Percentiles rank a stretch among this genome's conserved stretches.
Evolutionary conservation across 2,888 invertebrate genomes (phyloP).

Genomic region (Stenoptilia bipunctidactyla): DNA sequence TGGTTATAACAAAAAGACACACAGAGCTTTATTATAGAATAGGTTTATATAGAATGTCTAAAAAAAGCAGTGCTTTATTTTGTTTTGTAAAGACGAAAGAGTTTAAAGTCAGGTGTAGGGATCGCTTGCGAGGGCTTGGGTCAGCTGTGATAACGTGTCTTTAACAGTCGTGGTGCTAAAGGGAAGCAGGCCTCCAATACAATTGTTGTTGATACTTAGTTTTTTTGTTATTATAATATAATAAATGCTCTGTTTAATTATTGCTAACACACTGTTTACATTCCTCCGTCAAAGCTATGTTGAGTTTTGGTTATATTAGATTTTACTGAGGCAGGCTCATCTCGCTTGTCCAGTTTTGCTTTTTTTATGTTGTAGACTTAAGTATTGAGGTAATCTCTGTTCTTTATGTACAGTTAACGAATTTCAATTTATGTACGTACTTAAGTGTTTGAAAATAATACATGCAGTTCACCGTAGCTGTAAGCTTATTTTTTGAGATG

Average conservation of each 20-base stretch:
- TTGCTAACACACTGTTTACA: constrained; percentile 64
- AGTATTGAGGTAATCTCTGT: constrained; percentile 44
- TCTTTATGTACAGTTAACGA: constrained; percentile 45
- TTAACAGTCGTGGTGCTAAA: constrained; percentile 54
- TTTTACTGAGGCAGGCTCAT: constrained; percentile 45
- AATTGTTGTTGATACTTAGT: constrained; percentile 55
- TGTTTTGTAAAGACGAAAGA: not conserved
- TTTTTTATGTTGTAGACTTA: constrained; percentile 46
- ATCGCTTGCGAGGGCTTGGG: constrained; percentile 7
- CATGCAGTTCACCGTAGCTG: constrained; percentile 34
- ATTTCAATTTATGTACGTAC: constrained; percentile 53
- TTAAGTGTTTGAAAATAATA: constrained; percentile 35
- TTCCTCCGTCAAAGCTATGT: constrained; percentile 64
- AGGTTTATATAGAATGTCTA: no score
- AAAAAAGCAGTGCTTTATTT: no score
- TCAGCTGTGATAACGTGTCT: constrained; percentile 18
- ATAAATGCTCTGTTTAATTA: constrained; percentile 50
- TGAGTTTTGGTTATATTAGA: constrained; percentile 64
- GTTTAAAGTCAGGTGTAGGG: constrained; percentile 3
- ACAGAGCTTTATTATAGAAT: no score
- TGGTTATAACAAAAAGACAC: no score
- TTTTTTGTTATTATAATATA: constrained; percentile 40
- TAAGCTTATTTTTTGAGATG: constrained; percentile 58
- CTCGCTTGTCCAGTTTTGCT: constrained; percentile 53
- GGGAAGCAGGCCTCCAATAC: constrained; percentile 49